Conservation (phyloP, 2,888 invertebrate genomes). For the Blera fallax region DNA sequence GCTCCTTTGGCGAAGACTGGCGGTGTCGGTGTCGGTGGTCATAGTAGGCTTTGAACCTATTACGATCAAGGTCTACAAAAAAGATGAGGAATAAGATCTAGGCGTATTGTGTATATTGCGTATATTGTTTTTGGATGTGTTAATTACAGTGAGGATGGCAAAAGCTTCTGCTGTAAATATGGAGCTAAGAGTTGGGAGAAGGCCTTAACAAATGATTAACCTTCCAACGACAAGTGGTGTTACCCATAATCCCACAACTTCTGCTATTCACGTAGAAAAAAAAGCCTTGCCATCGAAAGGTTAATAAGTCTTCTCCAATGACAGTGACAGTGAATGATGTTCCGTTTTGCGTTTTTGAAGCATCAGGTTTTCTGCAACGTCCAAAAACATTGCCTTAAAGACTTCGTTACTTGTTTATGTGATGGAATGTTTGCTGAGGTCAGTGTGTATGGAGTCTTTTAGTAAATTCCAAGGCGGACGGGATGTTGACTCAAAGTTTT, state of each 20-base stretch:
- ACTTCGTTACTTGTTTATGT: not conserved
- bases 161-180: constrained; percentile 49
- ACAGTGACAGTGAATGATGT: constrained; percentile 56
- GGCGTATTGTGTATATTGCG: too few relatives aligned
- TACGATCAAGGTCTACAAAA: too few relatives aligned
- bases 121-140: constrained; percentile 7
- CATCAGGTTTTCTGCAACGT: constrained; percentile 6
- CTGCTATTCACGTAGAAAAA: too few relatives aligned
- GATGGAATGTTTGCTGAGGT: not conserved
- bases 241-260: too few relatives aligned
- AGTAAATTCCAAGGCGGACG: not conserved
- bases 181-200: constrained; percentile 31
- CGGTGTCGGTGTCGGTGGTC: too few relatives aligned
- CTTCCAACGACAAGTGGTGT: not conserved
- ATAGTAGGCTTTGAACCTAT: too few relatives aligned
- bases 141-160: constrained; percentile 24
- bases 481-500: not conserved
- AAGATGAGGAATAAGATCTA: too few relatives aligned
- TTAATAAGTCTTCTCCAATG: too few relatives aligned
- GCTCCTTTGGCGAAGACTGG: too few relatives aligned
- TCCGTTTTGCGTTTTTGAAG: constrained; percentile 17
- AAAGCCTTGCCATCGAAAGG: too few relatives aligned
- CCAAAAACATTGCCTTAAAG: constrained; percentile 1
- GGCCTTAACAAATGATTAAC: not conserved
- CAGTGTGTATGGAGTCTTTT: not conserved